Evolutionary conservation across 2,797 vertebrate genomes (phyloP).

Genomic region (Alectoris magna): DNA sequence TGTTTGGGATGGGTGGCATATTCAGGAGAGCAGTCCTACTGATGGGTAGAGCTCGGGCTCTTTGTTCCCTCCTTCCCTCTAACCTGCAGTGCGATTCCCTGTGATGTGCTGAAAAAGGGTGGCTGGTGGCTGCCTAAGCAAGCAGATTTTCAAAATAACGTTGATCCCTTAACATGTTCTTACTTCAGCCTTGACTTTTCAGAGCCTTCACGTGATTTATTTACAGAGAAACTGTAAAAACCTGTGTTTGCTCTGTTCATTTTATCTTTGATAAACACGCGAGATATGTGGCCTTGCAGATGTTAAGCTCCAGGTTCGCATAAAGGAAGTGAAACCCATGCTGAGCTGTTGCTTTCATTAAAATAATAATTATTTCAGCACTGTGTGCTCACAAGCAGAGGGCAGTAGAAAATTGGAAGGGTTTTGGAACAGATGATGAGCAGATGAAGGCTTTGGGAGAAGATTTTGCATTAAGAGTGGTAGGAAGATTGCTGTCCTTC

Average conservation of each 20-base stretch:
- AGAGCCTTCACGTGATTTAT: neutral
- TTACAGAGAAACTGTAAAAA: neutral
- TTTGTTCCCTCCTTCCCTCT: neutral
- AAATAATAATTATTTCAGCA: constrained; percentile 35
- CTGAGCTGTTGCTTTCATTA: constrained; percentile 29
- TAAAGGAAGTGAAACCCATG: neutral
- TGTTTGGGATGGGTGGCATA: neutral
- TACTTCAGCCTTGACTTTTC: neutral
- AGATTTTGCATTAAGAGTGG: neutral
- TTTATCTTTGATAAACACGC: fast-evolving
- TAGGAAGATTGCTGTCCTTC: constrained; percentile 53
- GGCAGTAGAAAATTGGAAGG: constrained; percentile 19
- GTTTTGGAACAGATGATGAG: neutral
- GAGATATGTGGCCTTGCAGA: neutral
- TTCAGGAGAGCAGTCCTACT: neutral
- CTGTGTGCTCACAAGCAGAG: neutral
- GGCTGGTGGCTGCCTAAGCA: neutral
- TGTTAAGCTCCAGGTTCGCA: neutral
- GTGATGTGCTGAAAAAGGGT: neutral
- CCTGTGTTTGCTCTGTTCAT: neutral
- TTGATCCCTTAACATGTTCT: neutral
- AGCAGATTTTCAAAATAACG: neutral
- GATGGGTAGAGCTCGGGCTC: neutral
- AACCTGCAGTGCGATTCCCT: neutral
- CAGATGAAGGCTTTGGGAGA: constrained; percentile 34